Evolutionary conservation across 2,797 vertebrate genomes (phyloP).

Genomic region (Lutra lutra): DNA sequence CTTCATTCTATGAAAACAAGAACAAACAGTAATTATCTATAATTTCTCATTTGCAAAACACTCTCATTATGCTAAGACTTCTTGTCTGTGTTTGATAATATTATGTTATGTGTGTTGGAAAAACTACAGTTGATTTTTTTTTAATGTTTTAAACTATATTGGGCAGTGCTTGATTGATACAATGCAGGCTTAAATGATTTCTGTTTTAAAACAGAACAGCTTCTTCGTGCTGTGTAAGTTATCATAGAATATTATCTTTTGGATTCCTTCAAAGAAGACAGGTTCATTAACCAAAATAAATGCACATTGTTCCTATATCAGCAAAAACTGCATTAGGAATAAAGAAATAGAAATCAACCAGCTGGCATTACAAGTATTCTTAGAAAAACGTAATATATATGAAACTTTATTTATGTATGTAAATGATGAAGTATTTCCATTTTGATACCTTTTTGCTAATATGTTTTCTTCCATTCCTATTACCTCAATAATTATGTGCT

Average conservation of each 20-base stretch:
- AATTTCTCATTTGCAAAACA: slow-evolving; percentile 78
- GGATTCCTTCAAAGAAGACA: slow-evolving; percentile 23
- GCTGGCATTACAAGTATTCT: neutral
- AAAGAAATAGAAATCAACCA: neutral
- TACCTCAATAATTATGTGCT: neutral
- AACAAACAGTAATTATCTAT: slow-evolving; percentile 77
- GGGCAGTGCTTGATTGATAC: neutral
- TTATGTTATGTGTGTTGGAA: slow-evolving; percentile 67
- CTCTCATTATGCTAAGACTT: slow-evolving; percentile 78
- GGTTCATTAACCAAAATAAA: slow-evolving; percentile 23
- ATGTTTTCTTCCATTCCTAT: neutral
- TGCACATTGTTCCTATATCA: neutral
- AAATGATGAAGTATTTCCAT: neutral
- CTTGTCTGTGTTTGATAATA: slow-evolving; percentile 81
- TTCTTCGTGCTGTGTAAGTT: neutral
- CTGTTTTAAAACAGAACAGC: slow-evolving; percentile 24
- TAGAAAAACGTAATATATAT: neutral
- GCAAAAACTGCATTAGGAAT: slow-evolving; percentile 8
- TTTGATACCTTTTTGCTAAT: neutral
- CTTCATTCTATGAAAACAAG: slow-evolving; percentile 74
- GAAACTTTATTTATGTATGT: neutral
- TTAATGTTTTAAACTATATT: neutral
- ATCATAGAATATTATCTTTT: slow-evolving; percentile 26
- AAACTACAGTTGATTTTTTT: slow-evolving; percentile 21
- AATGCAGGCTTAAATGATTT: neutral